These are phyloP conservation scores for Sesia apiformis DNA, from an alignment of 2,888 invertebrate genomes.

Conservation along the genomic window DNA sequence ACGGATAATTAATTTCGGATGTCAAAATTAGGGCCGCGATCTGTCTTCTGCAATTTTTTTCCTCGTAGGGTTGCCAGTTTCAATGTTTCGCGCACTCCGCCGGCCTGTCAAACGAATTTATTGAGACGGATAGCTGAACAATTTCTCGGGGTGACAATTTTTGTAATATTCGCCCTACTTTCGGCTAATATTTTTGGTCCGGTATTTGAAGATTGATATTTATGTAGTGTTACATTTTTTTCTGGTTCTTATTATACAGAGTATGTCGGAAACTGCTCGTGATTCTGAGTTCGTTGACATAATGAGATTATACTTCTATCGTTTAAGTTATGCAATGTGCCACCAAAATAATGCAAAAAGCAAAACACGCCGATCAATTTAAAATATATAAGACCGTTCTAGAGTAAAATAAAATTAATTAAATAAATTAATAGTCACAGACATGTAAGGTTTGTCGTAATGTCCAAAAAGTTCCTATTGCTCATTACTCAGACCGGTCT, in stretches of 20 bases:
- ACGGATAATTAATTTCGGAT: conserved; percentile 4
- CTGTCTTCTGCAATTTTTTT: conserved; percentile 18
- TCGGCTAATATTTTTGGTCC: not conserved
- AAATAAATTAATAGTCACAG: too few relatives aligned
- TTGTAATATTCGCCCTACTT: conserved; percentile 1
- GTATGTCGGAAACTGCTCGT: too few relatives aligned
- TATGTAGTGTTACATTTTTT: not conserved
- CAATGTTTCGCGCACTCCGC: conserved; percentile 20
- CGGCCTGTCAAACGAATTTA: conserved; percentile 41
- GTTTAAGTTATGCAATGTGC: too few relatives aligned
- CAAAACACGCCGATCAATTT: too few relatives aligned
- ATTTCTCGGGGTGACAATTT: conserved; percentile 16
- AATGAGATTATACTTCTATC: too few relatives aligned
- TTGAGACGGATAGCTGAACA: conserved; percentile 34
- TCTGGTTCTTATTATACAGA: not conserved
- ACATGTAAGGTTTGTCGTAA: too few relatives aligned
- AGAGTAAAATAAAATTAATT: too few relatives aligned
- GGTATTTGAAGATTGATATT: not conserved
- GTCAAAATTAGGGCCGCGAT: conserved; percentile 4
- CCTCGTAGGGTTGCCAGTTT: conserved; percentile 22
- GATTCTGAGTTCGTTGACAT: too few relatives aligned
- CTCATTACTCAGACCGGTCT: too few relatives aligned
- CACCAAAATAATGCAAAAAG: too few relatives aligned
- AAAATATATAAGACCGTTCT: too few relatives aligned
- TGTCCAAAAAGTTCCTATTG: too few relatives aligned